Base-by-base conservation (phyloP, 2,797 vertebrate genomes). In the Bryconaethiops microstoma region DNA sequence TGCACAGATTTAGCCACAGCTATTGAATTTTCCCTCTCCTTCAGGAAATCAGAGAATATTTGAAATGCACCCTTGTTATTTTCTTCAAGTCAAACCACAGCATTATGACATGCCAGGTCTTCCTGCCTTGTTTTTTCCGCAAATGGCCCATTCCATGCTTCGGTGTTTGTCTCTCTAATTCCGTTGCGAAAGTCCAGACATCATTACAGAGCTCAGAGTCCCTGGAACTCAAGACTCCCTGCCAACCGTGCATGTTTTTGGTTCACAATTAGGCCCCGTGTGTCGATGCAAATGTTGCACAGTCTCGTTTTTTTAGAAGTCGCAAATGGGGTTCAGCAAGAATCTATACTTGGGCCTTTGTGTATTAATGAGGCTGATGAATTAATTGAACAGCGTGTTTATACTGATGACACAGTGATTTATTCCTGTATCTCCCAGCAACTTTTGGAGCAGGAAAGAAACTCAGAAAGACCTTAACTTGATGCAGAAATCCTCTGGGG, bases 381-480 rank as follows among this genome's bases (percentile, higher is more conserved):
- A 82, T 72, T 70, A 64, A 21, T 23, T 62, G 60, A 81, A 73
- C n/a, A 55, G 35, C 25, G 35, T 65, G 73, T 82, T 81, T 62
- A 74, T 74, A 68, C 35, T 74, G 76, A 68, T 82, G 81, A 70
- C 8, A 63, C 57, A 45, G 81, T 54, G 57, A 48, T 78, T 82
- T 50, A 54, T 77, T 68, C 29, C 12, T 74, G 54, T 5, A 67
- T 50, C 7, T 74, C 40, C 23, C 50, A 17, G 64, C 4, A 19
- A 35, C 19, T 12, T 40, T 68, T 73, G 19, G 14, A 23, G 4
- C 25, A n/a, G 67, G 65, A 35, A 54, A 81, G 45, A 48, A 62
- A 63, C 39, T n/a, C 54, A 35, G 10, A 19, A 74, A 17, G 16
- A 39, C 25, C 55, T 72, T 72, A 52, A 52, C 52, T 57, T 57